Conservation (phyloP, 2,797 vertebrate genomes). For the Masticophis lateralis region DNA sequence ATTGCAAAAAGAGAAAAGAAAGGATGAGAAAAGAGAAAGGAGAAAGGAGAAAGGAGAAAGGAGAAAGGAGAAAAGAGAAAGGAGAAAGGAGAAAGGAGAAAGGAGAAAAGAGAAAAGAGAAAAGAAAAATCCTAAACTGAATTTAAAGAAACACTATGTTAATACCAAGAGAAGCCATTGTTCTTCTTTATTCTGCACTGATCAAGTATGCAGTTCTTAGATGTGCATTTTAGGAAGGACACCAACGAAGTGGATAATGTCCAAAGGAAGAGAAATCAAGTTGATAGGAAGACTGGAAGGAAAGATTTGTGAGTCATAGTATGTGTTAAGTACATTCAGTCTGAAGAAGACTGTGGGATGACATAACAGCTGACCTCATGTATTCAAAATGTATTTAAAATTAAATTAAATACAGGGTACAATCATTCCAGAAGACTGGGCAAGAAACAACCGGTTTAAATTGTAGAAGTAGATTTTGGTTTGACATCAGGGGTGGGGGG, state of each 20-base stretch:
- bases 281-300: neutral
- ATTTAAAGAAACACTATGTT: neutral
- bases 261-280: neutral
- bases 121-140: neutral
- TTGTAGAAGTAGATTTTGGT: neutral
- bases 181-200: neutral
- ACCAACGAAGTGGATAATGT: neutral
- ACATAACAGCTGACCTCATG: neutral
- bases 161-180: neutral
- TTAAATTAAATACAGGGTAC: neutral
- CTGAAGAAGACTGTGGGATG: neutral
- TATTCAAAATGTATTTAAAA: neutral
- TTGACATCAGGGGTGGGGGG: accelerated
- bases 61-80: neutral
- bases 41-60: no score
- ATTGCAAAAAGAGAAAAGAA: neutral
- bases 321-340: neutral
- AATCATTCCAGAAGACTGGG: neutral
- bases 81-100: neutral
- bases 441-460: neutral
- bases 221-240: neutral
- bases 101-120: no score
- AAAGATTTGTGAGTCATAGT: neutral
- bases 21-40: neutral
- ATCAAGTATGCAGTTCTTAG: neutral